Base-by-base conservation (phyloP, 92 coral and sea anemone genomes). In the Actinostola sp. region DNA sequence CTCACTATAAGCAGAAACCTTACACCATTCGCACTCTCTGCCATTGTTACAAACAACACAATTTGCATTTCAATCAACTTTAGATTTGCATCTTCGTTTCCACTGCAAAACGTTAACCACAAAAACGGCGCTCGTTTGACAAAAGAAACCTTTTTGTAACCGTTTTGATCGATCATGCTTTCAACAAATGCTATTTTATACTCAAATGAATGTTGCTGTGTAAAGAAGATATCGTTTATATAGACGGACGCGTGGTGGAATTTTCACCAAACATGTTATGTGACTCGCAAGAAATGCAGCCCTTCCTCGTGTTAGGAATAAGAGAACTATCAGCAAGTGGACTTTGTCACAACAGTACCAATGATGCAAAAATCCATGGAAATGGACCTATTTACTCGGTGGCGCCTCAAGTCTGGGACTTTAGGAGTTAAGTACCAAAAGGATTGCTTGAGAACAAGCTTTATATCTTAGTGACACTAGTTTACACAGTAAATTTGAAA, bases 391-490 rank as follows among this genome's bases (percentile, higher is more conserved):
- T 71, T 44, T 71, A 43, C 49, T 51, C 35, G 54, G 17, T 57
- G 77, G 77, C 77, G 77, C 77, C 77, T 10, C 0, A 30, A 71
- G 77, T 71, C 77, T 71, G 77, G 42, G 35, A 31, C 66, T 71
- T 43, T 58, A 44, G 56, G 66, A 71, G 46, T 39, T 71, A 71
- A 71, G 77, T 41, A 58, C 51, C 34, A 35, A 56, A 39, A 57
- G 51, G 66, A 71, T 55, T 39, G 24, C 65, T 58, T 17, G 0
- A 56, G 23, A 34, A 38, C 21, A 55, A 25, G 16, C 49, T 21
- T 23, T 57, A 56, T 35, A 20, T 71, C 38, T 55, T 39, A 27
- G 50, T 25, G 66, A 53, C 60, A 53, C 3, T n/a, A 53, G 60
- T 53, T 53, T 3, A 53, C 60, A 53, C 32, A 24, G 60, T 53